These are phyloP conservation scores for Cebuella pygmaea DNA, from an alignment of 2,797 vertebrate genomes.

Conservation along the genomic window DNA sequence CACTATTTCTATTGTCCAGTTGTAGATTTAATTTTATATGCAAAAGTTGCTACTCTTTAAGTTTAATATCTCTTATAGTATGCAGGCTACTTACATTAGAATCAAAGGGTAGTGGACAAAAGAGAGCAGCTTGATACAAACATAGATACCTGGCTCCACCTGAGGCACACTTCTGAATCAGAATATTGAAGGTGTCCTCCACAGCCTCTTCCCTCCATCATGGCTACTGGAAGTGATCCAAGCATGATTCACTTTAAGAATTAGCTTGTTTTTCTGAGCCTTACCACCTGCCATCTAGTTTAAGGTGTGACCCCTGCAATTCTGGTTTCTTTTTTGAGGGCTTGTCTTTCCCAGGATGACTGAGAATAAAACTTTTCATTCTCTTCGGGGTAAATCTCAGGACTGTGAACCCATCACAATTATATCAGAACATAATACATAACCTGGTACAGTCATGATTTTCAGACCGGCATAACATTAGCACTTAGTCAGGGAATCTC, in stretches of 20 bases:
- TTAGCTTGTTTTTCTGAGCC: neutral
- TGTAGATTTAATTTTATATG: neutral
- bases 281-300: neutral
- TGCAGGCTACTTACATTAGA: neutral
- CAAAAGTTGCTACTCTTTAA: neutral
- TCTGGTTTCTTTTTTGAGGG: neutral
- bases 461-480: neutral
- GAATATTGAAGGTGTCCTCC: neutral
- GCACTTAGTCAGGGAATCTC: neutral
- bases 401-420: neutral
- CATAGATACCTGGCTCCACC: neutral
- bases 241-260: neutral
- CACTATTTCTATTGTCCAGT: neutral
- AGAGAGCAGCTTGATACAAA: neutral
- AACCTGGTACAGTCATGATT: neutral
- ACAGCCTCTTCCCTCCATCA: no score
- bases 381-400: neutral
- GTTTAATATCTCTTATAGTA: neutral
- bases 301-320: neutral
- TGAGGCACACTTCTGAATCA: neutral
- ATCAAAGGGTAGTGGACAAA: neutral
- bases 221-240: neutral
- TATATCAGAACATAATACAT: neutral
- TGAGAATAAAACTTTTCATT: neutral
- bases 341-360: neutral